Percentiles rank a stretch among this genome's conserved stretches.
These are phyloP conservation scores for Scatophagus argus DNA, from an alignment of 2,113 vertebrate species.

Conservation along the genomic window DNA sequence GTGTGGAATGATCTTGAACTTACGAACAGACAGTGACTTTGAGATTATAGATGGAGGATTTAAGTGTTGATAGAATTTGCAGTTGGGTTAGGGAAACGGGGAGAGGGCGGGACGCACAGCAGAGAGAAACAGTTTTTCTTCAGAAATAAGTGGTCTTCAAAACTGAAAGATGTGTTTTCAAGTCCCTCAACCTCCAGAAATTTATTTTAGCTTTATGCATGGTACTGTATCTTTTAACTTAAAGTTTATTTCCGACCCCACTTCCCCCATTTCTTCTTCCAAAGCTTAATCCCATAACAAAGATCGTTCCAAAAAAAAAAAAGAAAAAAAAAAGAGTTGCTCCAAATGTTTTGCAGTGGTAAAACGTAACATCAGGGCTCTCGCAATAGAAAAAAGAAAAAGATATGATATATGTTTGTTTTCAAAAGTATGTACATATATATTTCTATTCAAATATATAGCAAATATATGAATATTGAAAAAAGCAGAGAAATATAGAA, in stretches of 20 bases:
- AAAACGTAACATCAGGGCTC: conserved; percentile 85
- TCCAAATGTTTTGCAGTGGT: conserved; percentile 81
- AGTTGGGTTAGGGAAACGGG: conserved; percentile 30
- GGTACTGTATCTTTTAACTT: conserved; percentile 69
- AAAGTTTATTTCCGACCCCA: conserved; percentile 24
- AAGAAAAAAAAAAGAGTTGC: conserved; percentile 79
- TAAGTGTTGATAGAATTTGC: conserved; percentile 33
- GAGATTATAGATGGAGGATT: conserved; percentile 40
- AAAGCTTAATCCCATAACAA: conserved; percentile 81
- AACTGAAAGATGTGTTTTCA: conserved; percentile 63
- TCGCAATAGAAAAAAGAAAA: conserved; percentile 83
- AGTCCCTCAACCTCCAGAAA: conserved; percentile 55
- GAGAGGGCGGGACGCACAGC: conserved; percentile 23
- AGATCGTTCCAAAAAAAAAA: conserved; percentile 80
- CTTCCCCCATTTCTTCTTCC: conserved; percentile 70
- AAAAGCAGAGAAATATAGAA: conserved; percentile 85
- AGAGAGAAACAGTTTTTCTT: conserved; percentile 37
- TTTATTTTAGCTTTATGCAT: conserved; percentile 73
- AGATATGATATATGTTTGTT: conserved; percentile 85
- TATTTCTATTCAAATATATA: conserved; percentile 90
- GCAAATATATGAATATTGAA: conserved; percentile 85
- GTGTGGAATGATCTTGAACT: conserved; percentile 53
- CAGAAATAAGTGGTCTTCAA: conserved; percentile 52
- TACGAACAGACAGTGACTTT: conserved; percentile 60
- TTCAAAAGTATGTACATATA: conserved; percentile 87